Base-by-base conservation (phyloP, 2,113 vertebrate species). In the Tachuris rubrigastra region DNA sequence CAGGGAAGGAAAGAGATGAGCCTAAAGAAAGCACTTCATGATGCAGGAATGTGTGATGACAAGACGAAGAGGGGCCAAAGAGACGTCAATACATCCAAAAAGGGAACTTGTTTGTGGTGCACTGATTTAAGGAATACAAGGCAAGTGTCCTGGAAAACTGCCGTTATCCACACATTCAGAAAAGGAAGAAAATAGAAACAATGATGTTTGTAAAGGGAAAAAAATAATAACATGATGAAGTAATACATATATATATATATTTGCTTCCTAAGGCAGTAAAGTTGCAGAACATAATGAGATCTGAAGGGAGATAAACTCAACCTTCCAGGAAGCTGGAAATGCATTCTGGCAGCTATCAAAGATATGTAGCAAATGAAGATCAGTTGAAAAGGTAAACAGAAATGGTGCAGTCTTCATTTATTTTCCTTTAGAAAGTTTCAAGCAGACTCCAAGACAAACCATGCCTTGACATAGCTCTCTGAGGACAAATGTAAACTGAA, bases 321-420 rank as follows among this genome's bases (percentile, higher is more conserved):
- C 66, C 59, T 58, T 83, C 6, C 0, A 89, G 52, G 47, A 92
- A 91, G 80, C 39, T 89, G 56, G 62, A 90, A 96, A 95, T 72
- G 52, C 69, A 85, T 84, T 84, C 86, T 81, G 88, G 84, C 92
- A 94, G 76, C 89, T 91, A 94, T 79, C 89, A 95, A 74, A 92
- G 78, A 78, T 66, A 76, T 0, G 47, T 12, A 90, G 42, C 73
- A 94, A 93, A 87, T 56, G 60, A 91, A 83, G 59, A 93, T 85
- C 86, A 78, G 53, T 49, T 50, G 86, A 49, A 77, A 93, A 87
- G 55, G 50, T 94, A 88, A 93, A 83, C 21, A 86, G 69, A 93
- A 92, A 92, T n/a, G 15, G 56, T 78, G 49, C 31, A 67, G 67
- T 33, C 33, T 59, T 90, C 14, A 50, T 82, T 60, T 88, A 14